Evolutionary conservation across 2,113 vertebrate genomes (phyloP).

Genomic region (Galbula dea): DNA sequence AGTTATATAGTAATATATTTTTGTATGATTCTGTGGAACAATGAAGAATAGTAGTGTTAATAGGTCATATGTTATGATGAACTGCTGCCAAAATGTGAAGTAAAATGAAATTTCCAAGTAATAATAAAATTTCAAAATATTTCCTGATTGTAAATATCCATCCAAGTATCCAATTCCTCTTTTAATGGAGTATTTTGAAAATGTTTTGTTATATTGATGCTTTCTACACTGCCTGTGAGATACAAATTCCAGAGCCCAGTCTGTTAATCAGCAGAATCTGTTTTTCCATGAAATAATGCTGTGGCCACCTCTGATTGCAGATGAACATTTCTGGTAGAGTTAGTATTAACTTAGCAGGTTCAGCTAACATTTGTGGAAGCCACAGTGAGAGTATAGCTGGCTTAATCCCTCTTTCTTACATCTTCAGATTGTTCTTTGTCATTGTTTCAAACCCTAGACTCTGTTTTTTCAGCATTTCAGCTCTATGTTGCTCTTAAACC

Average conservation of each 20-base stretch:
- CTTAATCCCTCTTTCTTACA: not conserved
- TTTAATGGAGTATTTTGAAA: not conserved
- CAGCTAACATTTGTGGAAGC: not conserved
- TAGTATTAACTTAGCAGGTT: not conserved
- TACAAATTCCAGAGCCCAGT: not conserved
- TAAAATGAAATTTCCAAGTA: not conserved
- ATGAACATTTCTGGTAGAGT: not conserved
- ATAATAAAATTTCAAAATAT: not conserved
- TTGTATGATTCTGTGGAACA: not conserved
- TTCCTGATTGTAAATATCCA: not conserved
- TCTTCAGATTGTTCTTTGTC: not conserved
- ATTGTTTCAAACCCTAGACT: not conserved
- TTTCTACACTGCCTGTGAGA: not conserved
- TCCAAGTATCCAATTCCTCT: not conserved
- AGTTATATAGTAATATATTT: too few species aligned
- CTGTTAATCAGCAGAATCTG: not conserved
- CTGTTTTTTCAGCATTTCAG: not conserved
- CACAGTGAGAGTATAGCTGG: not conserved
- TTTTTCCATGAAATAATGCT: not conserved
- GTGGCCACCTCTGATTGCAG: not conserved
- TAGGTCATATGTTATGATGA: not conserved
- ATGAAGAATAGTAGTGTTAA: not conserved
- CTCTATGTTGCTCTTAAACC: not conserved
- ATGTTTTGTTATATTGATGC: not conserved
- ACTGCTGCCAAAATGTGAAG: not conserved